Evolutionary conservation across 2,888 invertebrate genomes (phyloP).

Genomic region (Apomyelois bistriatella): DNA sequence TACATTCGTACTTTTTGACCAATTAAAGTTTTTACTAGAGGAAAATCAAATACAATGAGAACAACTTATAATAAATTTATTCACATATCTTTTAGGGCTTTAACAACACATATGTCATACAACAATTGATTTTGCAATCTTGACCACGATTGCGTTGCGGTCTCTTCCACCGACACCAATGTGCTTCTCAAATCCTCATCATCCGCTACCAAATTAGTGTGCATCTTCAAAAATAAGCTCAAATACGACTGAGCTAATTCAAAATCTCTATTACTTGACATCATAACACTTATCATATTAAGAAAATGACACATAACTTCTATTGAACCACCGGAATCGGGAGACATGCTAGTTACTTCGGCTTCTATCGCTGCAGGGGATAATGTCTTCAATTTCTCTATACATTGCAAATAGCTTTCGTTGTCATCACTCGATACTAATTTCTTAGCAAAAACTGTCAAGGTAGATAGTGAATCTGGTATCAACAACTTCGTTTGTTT

Average conservation of each 20-base stretch:
- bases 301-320: slow-evolving; percentile 89
- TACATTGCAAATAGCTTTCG: slow-evolving; percentile 75
- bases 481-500: slow-evolving; percentile 75
- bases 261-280: slow-evolving; percentile 89
- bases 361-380: slow-evolving; percentile 93
- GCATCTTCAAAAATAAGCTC: slow-evolving; percentile 91
- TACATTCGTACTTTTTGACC: no score
- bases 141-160: slow-evolving; percentile 83
- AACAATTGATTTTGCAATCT: slow-evolving; percentile 84
- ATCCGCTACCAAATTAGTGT: slow-evolving; percentile 81
- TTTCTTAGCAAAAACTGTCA: slow-evolving; percentile 84
- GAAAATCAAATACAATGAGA: slow-evolving; percentile 9
- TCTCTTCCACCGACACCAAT: slow-evolving; percentile 79
- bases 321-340: slow-evolving; percentile 85
- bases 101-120: slow-evolving; percentile 87
- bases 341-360: slow-evolving; percentile 89
- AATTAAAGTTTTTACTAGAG: no score
- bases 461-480: slow-evolving; percentile 81
- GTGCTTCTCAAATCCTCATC: slow-evolving; percentile 75
- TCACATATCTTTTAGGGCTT: slow-evolving; percentile 84
- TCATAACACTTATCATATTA: slow-evolving; percentile 84
- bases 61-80: slow-evolving; percentile 25
- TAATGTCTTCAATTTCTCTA: slow-evolving; percentile 83
- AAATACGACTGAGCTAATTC: slow-evolving; percentile 95
- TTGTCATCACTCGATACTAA: slow-evolving; percentile 73